Base-by-base conservation (phyloP, 2,797 vertebrate genomes). In the Ptychadena robeensis region DNA sequence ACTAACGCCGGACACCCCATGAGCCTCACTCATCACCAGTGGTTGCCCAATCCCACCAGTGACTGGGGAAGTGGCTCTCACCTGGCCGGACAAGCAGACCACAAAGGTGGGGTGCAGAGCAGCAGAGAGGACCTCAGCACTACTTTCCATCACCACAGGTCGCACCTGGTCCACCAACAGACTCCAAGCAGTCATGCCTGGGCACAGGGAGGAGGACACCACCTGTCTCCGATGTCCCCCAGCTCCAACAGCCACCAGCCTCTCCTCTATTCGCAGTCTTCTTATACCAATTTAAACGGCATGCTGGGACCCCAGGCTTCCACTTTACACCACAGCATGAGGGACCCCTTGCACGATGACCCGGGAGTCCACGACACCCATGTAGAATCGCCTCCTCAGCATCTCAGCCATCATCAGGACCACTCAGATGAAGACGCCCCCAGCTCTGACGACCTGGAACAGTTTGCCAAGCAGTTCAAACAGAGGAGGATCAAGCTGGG, bases 391-490 rank as follows among this genome's bases (percentile, higher is more conserved):
- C 96, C 97, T 68, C 93, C 96, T 87, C 93, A 96, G 93, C 92
- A 96, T 86, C 94, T 97, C 87, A 94, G 94, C 86, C 96, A 96
- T 61, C 90, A 89, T 44, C 91, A 96, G 93, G 94, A 97, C 92
- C 95, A 97, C 92, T 94, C 96, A 72, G 96, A 97, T 87, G 96
- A 98, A 93, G 96, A 97, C 90, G 96, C 96, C 86, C 96, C 96
- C 89, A 97, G 95, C 91, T 98, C 96, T 82, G 96, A 97, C 91
- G 96, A 98, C 95, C 93, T 98, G 93, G 96, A 98, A 95, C 96
- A 97, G 92, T 98, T 98, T 90, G 96, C 96, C 91, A 98, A 98
- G 90, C 96, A 98, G 93, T 98, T 98, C 92, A 98, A 98, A 87
- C 96, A 98, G 93, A 93, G 96, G 89, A 93, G 96, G 90, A 98